Conservation (phyloP, 2,888 invertebrate species). For the Sepiola atlantica region DNA sequence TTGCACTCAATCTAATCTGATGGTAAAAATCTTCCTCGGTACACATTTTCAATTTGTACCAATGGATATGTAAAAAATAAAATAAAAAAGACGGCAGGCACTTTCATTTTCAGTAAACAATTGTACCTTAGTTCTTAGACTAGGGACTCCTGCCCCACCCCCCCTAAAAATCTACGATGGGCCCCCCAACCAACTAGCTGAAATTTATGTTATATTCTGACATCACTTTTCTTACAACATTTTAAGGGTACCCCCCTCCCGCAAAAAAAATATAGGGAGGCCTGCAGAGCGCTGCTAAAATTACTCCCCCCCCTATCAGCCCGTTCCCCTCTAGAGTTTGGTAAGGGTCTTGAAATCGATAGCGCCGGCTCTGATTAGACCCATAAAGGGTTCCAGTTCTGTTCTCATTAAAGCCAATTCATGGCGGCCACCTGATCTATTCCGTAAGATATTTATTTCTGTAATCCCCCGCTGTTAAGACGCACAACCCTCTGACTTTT, state of each 20-base stretch:
- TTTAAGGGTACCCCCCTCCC: too few species aligned
- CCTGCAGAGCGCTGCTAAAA: too few species aligned
- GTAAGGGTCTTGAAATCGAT: too few species aligned
- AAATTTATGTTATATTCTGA: too few species aligned
- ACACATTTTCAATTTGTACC: background rate
- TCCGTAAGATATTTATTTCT: constrained; percentile 7
- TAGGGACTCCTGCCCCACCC: too few species aligned
- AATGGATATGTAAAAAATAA: background rate
- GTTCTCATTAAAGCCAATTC: background rate
- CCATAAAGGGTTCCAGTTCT: background rate
- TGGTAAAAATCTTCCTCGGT: background rate
- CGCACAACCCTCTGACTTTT: background rate
- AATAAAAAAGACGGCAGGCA: background rate
- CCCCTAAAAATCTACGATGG: too few species aligned
- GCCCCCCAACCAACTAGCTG: too few species aligned
- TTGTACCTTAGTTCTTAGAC: background rate
- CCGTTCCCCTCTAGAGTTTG: too few species aligned
- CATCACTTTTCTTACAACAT: too few species aligned
- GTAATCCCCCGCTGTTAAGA: background rate
- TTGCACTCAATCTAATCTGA: background rate
- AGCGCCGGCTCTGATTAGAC: background rate
- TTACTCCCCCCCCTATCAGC: too few species aligned
- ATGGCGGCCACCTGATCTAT: background rate
- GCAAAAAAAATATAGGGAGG: too few species aligned
- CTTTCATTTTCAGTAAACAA: background rate